Percentiles rank a stretch among this genome's conserved stretches.
These are phyloP conservation scores for Cavia aperea DNA, from an alignment of 2,113 vertebrate species.

Conservation along the genomic window DNA sequence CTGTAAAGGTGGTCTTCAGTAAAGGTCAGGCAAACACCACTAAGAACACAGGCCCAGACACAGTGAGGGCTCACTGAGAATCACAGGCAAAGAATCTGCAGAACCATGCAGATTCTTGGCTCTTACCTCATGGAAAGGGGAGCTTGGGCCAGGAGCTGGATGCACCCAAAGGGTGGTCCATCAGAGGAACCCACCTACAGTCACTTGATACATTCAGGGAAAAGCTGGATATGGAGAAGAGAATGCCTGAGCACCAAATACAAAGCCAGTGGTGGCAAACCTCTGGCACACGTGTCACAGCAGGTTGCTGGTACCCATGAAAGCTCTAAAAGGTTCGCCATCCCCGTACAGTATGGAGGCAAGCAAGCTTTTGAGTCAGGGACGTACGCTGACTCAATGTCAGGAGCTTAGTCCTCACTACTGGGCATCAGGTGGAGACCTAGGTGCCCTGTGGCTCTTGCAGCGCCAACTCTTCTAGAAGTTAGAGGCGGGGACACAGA, in stretches of 20 bases:
- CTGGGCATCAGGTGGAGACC: no score
- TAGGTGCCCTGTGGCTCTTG: rapidly evolving
- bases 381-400: neutral
- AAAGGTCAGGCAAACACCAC: neutral
- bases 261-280: neutral
- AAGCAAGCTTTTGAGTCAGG: neutral
- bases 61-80: neutral
- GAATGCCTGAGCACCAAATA: neutral
- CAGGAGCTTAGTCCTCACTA: neutral
- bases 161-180: neutral
- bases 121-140: neutral
- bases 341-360: neutral
- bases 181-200: neutral
- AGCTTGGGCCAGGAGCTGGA: neutral
- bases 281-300: neutral
- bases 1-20: neutral
- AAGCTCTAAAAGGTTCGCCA: neutral
- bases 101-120: neutral
- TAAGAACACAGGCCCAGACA: neutral
- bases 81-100: neutral
- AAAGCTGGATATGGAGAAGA: neutral
- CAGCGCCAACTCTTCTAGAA: neutral
- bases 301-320: neutral
- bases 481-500: neutral
- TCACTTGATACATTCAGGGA: neutral